These are phyloP conservation scores for Scolopax bukidnonensis DNA, from an alignment of 2,797 vertebrate species.

Conservation along the genomic window DNA sequence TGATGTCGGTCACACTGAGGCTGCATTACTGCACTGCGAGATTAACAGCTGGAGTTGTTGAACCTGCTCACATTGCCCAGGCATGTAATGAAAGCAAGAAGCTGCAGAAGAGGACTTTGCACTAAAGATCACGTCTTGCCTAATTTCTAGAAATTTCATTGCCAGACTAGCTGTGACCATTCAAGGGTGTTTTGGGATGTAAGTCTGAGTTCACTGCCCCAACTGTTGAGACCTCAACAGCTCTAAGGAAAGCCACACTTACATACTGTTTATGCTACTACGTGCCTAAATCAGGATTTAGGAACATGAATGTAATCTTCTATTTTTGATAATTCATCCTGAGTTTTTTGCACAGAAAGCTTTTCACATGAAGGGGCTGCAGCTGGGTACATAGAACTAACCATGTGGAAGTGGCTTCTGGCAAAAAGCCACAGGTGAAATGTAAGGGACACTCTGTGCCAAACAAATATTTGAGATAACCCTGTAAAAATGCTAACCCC, in stretches of 20 bases:
- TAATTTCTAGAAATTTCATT: neutral
- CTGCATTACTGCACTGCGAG: neutral
- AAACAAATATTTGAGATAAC: neutral
- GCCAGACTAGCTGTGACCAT: neutral
- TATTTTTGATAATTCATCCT: neutral
- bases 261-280: no score
- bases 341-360: neutral
- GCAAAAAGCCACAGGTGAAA: slow-evolving; percentile 5
- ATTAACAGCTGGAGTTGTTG: neutral
- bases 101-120: neutral
- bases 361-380: neutral
- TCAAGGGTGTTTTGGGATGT: neutral
- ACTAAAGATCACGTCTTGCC: neutral
- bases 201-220: neutral
- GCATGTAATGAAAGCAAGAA: neutral
- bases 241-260: neutral
- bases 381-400: slow-evolving; percentile 45
- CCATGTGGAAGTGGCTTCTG: neutral
- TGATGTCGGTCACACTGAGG: neutral
- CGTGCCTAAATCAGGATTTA: neutral
- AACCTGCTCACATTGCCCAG: neutral
- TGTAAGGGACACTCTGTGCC: neutral
- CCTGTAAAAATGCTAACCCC: neutral
- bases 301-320: neutral
- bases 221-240: neutral